phyloP scores from a whole-genome alignment of 2,113 vertebrate species.

The Chunga burmeisteri region DNA sequence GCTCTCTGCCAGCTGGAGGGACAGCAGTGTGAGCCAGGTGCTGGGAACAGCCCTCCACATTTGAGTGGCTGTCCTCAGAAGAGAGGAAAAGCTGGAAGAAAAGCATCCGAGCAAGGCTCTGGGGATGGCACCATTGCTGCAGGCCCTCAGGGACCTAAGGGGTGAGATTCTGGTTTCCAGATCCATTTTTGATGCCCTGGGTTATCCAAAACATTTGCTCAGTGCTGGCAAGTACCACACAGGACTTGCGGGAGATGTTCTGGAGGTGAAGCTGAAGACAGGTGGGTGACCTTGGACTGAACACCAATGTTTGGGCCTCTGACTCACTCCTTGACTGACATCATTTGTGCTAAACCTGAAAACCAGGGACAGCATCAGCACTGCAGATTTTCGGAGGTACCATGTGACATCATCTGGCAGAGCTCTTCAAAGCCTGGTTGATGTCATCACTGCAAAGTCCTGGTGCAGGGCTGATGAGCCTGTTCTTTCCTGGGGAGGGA shows the following conservation, averaged over 20 bases:
- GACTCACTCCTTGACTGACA: not conserved
- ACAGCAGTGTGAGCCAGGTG: not conserved
- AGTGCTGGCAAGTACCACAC: not conserved
- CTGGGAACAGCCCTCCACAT: not conserved
- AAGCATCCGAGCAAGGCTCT: not conserved
- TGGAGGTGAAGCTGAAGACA: not conserved
- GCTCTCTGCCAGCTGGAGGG: not conserved
- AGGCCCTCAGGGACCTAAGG: not conserved
- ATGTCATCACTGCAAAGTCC: not conserved
- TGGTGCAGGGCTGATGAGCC: not conserved
- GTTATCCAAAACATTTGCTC: not conserved
- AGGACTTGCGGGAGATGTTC: not conserved
- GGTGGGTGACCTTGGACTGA: not conserved
- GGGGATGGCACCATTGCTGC: not conserved
- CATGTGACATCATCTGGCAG: not conserved
- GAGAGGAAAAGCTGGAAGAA: not conserved
- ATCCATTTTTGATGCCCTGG: not conserved
- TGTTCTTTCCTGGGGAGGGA: not conserved
- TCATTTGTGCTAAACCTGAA: not conserved
- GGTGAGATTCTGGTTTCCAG: not conserved
- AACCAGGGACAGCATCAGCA: not conserved
- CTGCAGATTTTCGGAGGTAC: conserved; percentile 18
- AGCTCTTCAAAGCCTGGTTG: not conserved
- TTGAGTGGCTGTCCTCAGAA: not conserved
- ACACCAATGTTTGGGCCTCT: not conserved